phyloP scores from a whole-genome alignment of 2,888 invertebrate species.

The Chalcosyrphus nemorum region DNA sequence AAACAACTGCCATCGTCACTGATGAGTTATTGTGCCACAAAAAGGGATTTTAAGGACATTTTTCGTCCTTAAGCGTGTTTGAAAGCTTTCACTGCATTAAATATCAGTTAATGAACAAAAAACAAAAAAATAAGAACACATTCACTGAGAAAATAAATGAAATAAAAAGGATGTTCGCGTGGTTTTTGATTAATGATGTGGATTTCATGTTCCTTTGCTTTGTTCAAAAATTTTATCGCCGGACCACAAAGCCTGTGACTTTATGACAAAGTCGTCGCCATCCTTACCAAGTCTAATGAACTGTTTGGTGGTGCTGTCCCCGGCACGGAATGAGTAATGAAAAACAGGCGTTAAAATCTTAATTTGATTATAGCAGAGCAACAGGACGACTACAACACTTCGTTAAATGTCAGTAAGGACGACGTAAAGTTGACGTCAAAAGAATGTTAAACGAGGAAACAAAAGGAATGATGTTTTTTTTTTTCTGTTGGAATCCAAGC shows the following conservation, averaged over 20 bases:
- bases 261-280: constrained; percentile 47
- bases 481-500: neutral
- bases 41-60: constrained; percentile 61
- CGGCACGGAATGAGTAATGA: constrained; percentile 59
- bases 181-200: constrained; percentile 70
- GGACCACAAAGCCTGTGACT: constrained; percentile 23
- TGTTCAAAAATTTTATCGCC: constrained; percentile 50
- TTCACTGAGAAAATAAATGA: constrained; percentile 51
- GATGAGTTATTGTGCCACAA: constrained; percentile 59
- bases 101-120: constrained; percentile 45
- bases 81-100: constrained; percentile 37
- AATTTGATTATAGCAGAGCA: constrained; percentile 57
- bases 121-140: neutral
- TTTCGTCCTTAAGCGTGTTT: constrained; percentile 48
- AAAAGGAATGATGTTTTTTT: neutral
- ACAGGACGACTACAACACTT: constrained; percentile 28
- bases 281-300: constrained; percentile 56
- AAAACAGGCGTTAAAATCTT: constrained; percentile 64
- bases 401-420: constrained; percentile 40
- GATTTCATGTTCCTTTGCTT: constrained; percentile 51
- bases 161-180: constrained; percentile 62
- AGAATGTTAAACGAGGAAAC: constrained; percentile 23
- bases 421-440: constrained; percentile 52
- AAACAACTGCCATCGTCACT: constrained; percentile 62
- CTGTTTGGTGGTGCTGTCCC: no score